These are phyloP conservation scores for Pogonocherus hispidulus DNA, from an alignment of 2,888 invertebrate species.

Conservation along the genomic window DNA sequence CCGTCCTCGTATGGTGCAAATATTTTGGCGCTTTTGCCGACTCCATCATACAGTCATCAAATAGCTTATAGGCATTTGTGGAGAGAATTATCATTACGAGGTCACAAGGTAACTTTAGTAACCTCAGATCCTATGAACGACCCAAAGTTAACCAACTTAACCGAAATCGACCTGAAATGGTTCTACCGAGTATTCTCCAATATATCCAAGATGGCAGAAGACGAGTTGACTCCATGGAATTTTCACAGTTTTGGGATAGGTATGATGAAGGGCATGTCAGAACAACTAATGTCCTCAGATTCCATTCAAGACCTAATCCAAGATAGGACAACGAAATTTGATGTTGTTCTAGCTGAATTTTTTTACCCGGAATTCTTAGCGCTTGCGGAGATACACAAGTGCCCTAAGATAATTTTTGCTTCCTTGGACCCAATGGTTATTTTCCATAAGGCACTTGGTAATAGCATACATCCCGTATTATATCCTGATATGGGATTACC, in stretches of 20 bases:
- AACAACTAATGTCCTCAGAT: not conserved
- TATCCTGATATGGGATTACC: slow-evolving; percentile 49
- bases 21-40: slow-evolving; percentile 53
- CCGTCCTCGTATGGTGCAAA: slow-evolving; percentile 34
- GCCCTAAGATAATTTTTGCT: slow-evolving; percentile 48
- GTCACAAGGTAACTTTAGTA: slow-evolving; percentile 61
- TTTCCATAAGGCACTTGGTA: slow-evolving; percentile 44
- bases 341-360: slow-evolving; percentile 51
- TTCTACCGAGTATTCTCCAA: slow-evolving; percentile 52
- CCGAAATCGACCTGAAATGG: not conserved
- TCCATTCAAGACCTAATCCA: slow-evolving; percentile 11
- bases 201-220: not conserved
- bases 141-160: not conserved
- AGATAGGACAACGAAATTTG: slow-evolving; percentile 41
- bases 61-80: slow-evolving; percentile 54
- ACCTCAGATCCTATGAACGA: not conserved
- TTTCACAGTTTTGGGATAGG: not conserved
- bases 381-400: slow-evolving; percentile 48
- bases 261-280: not conserved
- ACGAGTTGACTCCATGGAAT: not conserved
- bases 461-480: slow-evolving; percentile 45
- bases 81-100: slow-evolving; percentile 54
- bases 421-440: slow-evolving; percentile 40
- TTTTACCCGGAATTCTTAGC: slow-evolving; percentile 42
- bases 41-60: slow-evolving; percentile 59